phyloP scores from a whole-genome alignment of 2,888 invertebrate species.

The Scelioninae gen. 1 region DNA sequence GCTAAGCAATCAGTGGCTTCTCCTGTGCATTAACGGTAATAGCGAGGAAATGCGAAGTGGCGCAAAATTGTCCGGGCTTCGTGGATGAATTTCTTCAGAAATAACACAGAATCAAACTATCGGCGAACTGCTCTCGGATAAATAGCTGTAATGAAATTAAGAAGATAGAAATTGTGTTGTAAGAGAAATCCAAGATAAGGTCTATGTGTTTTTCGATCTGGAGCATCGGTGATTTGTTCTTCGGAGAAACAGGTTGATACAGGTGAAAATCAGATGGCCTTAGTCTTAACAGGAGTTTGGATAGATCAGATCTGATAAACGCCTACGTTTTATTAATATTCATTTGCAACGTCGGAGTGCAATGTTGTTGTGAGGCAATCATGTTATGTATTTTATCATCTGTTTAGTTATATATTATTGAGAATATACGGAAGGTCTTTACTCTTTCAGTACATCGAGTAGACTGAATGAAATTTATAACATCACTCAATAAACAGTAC shows the following conservation, averaged over 20 bases:
- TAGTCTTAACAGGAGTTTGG: background rate
- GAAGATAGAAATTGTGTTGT: constrained; percentile 13
- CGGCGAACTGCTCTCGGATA: constrained; percentile 12
- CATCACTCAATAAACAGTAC: too few species aligned
- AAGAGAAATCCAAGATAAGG: constrained; percentile 11
- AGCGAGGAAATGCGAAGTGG: constrained; percentile 73
- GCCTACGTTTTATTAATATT: too few species aligned
- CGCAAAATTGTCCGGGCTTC: constrained; percentile 34
- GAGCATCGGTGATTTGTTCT: constrained; percentile 16
- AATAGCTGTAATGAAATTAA: constrained; percentile 43
- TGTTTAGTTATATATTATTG: too few species aligned
- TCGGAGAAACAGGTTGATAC: constrained; percentile 9
- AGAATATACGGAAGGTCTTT: too few species aligned
- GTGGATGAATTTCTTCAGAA: constrained; percentile 27
- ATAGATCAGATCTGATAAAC: too few species aligned
- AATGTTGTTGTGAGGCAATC: too few species aligned
- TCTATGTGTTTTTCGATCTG: constrained; percentile 30
- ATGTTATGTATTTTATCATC: too few species aligned
- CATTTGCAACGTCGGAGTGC: too few species aligned
- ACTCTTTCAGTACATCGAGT: too few species aligned
- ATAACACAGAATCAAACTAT: constrained; percentile 33
- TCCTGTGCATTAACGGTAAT: constrained; percentile 80
- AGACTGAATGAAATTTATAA: too few species aligned
- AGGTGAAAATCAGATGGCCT: constrained; percentile 30
- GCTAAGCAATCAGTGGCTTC: constrained; percentile 75